These are phyloP conservation scores for Brenthis hecate DNA, from an alignment of 2,888 invertebrate species.

Conservation along the genomic window DNA sequence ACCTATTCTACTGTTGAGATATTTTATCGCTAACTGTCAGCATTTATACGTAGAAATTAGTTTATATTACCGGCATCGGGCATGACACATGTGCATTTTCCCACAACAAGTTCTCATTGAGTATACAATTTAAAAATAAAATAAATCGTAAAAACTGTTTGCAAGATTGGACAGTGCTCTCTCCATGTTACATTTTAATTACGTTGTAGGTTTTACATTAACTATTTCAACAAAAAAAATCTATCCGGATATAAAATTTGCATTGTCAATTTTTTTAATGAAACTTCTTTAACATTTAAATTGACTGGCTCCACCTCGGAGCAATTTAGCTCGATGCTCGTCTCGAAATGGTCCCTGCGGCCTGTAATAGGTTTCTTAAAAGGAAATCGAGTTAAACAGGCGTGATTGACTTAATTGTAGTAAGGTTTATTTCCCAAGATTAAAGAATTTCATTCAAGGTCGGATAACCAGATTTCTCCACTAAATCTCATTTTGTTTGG, in stretches of 20 bases:
- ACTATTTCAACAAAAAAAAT: constrained; percentile 13
- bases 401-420: constrained; percentile 75
- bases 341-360: constrained; percentile 67
- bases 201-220: constrained; percentile 2
- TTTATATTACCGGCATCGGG: too few relatives aligned
- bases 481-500: constrained; percentile 20
- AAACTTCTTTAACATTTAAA: constrained; percentile 75
- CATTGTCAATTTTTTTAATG: constrained; percentile 65
- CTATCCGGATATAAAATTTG: constrained; percentile 50
- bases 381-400: constrained; percentile 75
- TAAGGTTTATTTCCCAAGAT: constrained; percentile 54
- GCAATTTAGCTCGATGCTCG: constrained; percentile 63
- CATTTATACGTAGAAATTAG: too few relatives aligned
- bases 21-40: too few relatives aligned
- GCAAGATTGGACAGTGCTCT: too few relatives aligned
- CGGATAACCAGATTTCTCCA: constrained; percentile 29
- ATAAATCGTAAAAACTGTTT: too few relatives aligned
- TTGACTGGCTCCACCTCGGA: constrained; percentile 71
- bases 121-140: too few relatives aligned
- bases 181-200: constrained; percentile 4
- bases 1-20: too few relatives aligned
- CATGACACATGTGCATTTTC: too few relatives aligned
- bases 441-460: constrained; percentile 29
- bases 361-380: constrained; percentile 74
- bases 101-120: too few relatives aligned